Evolutionary conservation across 2,797 vertebrate genomes (phyloP).

Genomic region (Leptoclinus maculatus): DNA sequence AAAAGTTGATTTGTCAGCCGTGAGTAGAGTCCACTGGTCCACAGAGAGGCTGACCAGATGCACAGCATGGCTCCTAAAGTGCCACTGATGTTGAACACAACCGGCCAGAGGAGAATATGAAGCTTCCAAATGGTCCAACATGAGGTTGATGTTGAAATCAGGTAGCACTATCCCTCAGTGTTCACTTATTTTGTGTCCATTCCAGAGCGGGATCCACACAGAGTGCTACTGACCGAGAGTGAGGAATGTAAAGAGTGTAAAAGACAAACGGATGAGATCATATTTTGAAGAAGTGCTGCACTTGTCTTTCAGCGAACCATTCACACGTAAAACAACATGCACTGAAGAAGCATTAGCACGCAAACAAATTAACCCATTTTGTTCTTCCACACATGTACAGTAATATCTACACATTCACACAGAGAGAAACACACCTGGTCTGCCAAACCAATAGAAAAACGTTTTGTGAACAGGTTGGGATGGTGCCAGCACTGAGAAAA

Average conservation of each 20-base stretch:
- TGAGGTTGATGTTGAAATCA: conserved; percentile 48
- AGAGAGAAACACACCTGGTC: conserved; percentile 49
- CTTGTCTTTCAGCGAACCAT: conserved; percentile 20
- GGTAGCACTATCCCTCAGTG: conserved; percentile 26
- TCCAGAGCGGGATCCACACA: conserved; percentile 19
- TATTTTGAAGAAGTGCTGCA: conserved; percentile 28
- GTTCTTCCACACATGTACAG: conserved; percentile 58
- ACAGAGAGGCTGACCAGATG: conserved; percentile 37
- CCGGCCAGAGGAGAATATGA: conserved; percentile 37
- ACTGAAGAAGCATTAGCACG: conserved; percentile 64
- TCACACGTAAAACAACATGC: conserved; percentile 58
- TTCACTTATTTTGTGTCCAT: conserved; percentile 21
- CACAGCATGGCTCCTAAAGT: conserved; percentile 56
- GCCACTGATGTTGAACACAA: conserved; percentile 49
- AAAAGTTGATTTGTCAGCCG: conserved; percentile 55
- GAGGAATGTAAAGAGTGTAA: conserved; percentile 45
- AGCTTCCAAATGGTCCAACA: conserved; percentile 18
- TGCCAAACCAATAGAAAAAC: conserved; percentile 60
- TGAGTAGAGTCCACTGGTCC: conserved; percentile 41
- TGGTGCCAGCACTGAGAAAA: conserved; percentile 68
- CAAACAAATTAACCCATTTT: conserved; percentile 41
- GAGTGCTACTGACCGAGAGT: conserved; percentile 40
- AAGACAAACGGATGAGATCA: conserved; percentile 32
- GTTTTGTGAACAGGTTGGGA: conserved; percentile 43
- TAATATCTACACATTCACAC: conserved; percentile 59